A percentile compares a stretch with the other conserved stretches of the same genome.
These are phyloP conservation scores for Ariopsis seemanni DNA, from an alignment of 2,113 vertebrate genomes.

Conservation along the genomic window DNA sequence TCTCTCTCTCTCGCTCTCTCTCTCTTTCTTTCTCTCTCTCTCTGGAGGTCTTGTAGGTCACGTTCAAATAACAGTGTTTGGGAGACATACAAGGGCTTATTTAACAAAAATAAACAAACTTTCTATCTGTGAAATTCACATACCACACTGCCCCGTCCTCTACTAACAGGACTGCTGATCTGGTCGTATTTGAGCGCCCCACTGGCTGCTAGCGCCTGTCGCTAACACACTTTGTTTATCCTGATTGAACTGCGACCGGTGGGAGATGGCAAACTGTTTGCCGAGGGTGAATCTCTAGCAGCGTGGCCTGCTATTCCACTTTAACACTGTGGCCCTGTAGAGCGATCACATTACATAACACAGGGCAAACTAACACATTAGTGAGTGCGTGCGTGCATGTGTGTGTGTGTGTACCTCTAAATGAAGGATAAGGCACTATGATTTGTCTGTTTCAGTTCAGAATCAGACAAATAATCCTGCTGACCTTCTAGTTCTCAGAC, in stretches of 20 bases:
- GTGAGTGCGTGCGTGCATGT: not conserved
- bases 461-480: conserved; percentile 80
- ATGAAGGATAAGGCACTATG: conserved; percentile 83
- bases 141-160: conserved; percentile 51
- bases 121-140: conserved; percentile 8
- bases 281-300: conserved; percentile 65
- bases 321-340: conserved; percentile 71
- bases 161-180: conserved; percentile 64
- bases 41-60: not conserved
- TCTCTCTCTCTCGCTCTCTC: not conserved
- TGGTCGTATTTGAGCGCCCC: conserved; percentile 51
- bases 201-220: conserved; percentile 63
- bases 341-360: conserved; percentile 80
- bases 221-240: conserved; percentile 70
- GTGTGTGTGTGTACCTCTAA: conserved; percentile 57
- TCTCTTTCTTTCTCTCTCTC: not conserved
- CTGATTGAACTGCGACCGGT: conserved; percentile 68
- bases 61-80: conserved; percentile 4
- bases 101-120: conserved; percentile 37
- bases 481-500: conserved; percentile 79
- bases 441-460: conserved; percentile 77
- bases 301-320: conserved; percentile 72
- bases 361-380: conserved; percentile 71
- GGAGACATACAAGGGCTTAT: conserved; percentile 26
- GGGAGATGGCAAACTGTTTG: conserved; percentile 61